These are phyloP conservation scores for Hydrozoanthus gracilis DNA, from an alignment of 92 coral and sea anemone species.

Conservation along the genomic window DNA sequence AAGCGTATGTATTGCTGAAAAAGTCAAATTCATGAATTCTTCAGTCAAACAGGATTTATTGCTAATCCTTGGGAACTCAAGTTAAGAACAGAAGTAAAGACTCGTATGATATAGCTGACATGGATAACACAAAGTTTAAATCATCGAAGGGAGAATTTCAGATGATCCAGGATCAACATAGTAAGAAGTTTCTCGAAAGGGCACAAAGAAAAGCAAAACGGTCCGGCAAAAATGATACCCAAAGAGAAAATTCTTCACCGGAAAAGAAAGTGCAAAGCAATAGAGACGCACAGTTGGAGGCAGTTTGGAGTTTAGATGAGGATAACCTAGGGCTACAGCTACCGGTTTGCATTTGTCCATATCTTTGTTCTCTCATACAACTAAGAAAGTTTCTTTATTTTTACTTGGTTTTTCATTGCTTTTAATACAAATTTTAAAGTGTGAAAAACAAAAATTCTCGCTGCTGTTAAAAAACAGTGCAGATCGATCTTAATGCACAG, in stretches of 20 bases:
- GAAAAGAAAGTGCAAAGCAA: background rate
- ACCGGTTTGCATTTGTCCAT: background rate
- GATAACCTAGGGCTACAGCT: conserved; percentile 1
- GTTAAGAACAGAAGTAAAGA: no score
- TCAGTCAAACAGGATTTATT: no score
- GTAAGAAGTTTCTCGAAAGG: conserved; percentile 82
- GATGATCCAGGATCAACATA: conserved; percentile 94
- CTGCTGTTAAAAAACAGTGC: no score
- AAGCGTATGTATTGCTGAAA: no score
- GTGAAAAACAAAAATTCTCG: no score
- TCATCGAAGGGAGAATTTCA: conserved; percentile 89
- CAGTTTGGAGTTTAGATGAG: conserved; percentile 28
- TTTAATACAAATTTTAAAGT: no score
- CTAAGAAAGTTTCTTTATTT: no score
- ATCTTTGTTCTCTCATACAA: no score
- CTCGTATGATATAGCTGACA: background rate
- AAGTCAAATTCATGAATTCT: no score
- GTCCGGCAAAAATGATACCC: conserved; percentile 56
- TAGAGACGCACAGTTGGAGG: background rate
- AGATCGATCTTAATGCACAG: no score
- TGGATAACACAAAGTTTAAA: conserved; percentile 61
- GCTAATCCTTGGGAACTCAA: no score
- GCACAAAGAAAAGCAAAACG: conserved; percentile 71
- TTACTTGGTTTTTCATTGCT: no score
- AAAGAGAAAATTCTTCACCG: conserved; percentile 1